These are phyloP conservation scores for Chalcosyrphus nemorum DNA, from an alignment of 2,888 invertebrate genomes.

Conservation along the genomic window DNA sequence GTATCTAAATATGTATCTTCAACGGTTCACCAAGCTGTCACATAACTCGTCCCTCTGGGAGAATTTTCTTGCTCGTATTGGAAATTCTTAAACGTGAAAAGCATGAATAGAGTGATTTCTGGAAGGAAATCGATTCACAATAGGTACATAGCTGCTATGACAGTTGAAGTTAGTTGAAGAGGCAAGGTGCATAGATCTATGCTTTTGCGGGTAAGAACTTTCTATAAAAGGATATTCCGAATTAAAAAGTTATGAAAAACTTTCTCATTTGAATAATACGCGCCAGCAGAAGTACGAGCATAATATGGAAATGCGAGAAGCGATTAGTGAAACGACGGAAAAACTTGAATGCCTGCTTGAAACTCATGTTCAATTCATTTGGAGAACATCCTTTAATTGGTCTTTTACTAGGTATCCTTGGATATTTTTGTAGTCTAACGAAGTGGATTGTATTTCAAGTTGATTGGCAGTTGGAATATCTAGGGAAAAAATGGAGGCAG, in stretches of 20 bases:
- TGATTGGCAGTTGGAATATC: not conserved
- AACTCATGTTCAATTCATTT: not conserved
- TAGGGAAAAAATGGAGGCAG: not conserved
- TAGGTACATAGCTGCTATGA: not conserved
- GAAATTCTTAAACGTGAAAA: slow-evolving; percentile 27
- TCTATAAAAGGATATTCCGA: slow-evolving; percentile 23
- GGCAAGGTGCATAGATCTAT: not conserved
- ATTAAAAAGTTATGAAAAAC: slow-evolving; percentile 53
- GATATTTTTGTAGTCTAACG: not conserved
- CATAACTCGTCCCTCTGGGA: slow-evolving; percentile 49
- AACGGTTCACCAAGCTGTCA: slow-evolving; percentile 43
- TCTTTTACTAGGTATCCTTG: slow-evolving; percentile 1
- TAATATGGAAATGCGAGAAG: slow-evolving; percentile 44
- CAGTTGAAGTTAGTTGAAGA: not conserved
- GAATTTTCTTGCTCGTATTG: slow-evolving; percentile 15
- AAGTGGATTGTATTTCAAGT: not conserved
- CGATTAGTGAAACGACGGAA: slow-evolving; percentile 23
- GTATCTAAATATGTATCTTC: not conserved
- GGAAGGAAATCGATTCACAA: slow-evolving; percentile 45
- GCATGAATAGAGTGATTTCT: not conserved
- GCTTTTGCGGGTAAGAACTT: not conserved
- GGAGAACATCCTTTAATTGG: slow-evolving; percentile 16
- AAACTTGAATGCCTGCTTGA: not conserved
- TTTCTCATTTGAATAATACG: slow-evolving; percentile 58
- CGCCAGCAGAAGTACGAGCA: slow-evolving; percentile 29